Percentiles rank a stretch among this genome's conserved stretches.
Evolutionary conservation across 2,888 invertebrate genomes (phyloP).

Genomic region (Gibbula magus): DNA sequence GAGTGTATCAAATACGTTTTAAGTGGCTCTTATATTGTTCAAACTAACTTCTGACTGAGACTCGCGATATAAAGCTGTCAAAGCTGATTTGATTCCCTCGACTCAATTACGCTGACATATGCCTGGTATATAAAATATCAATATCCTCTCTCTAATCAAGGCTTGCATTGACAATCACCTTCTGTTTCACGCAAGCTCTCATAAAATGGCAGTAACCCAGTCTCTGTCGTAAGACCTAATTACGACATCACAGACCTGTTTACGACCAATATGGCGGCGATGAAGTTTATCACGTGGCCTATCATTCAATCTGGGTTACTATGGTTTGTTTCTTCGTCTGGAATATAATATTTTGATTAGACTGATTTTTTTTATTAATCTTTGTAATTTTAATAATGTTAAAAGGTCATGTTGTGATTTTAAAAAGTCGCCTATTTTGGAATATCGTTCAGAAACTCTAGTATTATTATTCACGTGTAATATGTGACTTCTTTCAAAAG

Average conservation of each 20-base stretch:
- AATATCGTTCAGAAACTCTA: too few relatives aligned
- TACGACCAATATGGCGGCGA: conserved; percentile 15
- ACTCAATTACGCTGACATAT: background rate
- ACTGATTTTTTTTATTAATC: too few relatives aligned
- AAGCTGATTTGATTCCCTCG: background rate
- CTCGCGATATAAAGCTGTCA: background rate
- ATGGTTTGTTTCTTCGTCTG: too few relatives aligned
- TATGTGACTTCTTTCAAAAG: too few relatives aligned
- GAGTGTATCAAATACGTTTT: too few relatives aligned
- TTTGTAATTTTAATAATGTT: too few relatives aligned
- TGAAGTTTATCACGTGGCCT: background rate
- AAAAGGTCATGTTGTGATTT: too few relatives aligned
- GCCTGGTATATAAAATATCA: conserved; percentile 2
- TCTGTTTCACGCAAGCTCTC: background rate
- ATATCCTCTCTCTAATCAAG: background rate
- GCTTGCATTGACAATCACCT: background rate
- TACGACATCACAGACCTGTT: conserved; percentile 13
- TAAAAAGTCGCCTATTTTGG: too few relatives aligned
- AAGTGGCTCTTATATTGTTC: background rate
- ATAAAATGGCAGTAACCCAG: background rate
- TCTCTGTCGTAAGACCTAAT: conserved; percentile 14
- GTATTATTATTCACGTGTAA: too few relatives aligned
- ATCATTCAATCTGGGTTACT: background rate
- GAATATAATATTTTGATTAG: too few relatives aligned
- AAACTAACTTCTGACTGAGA: background rate